These are phyloP conservation scores for Reticulitermes speratus DNA, from an alignment of 1,140 invertebrate species.

Conservation along the genomic window DNA sequence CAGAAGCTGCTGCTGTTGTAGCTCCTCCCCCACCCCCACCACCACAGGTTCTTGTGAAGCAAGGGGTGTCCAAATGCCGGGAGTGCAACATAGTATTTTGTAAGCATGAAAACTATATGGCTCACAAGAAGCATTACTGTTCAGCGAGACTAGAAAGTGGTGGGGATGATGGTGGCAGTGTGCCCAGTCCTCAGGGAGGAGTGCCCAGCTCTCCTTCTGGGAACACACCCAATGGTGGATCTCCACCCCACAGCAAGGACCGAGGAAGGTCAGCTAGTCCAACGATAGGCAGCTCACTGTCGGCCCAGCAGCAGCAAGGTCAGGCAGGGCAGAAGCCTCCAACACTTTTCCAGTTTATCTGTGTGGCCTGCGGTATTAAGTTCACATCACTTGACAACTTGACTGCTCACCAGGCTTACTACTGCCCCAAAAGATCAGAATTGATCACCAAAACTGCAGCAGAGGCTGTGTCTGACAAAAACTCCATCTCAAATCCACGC, in stretches of 20 bases:
- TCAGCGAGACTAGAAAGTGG: conserved; percentile 61
- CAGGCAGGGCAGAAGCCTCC: conserved; percentile 21
- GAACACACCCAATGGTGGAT: conserved; percentile 31
- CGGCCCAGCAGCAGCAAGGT: conserved; percentile 47
- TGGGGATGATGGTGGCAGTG: conserved; percentile 45
- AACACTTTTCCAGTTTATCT: conserved; percentile 75
- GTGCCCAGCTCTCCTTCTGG: conserved; percentile 33
- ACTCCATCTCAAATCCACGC: conserved; percentile 43
- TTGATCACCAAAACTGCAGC: not conserved
- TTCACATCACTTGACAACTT: conserved; percentile 92
- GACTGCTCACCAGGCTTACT: conserved; percentile 90
- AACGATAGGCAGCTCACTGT: conserved; percentile 52
- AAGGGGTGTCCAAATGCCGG: conserved; percentile 85
- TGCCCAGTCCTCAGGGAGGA: conserved; percentile 9
- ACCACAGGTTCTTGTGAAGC: conserved; percentile 77
- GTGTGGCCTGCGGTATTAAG: conserved; percentile 90
- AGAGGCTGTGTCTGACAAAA: conserved; percentile 36
- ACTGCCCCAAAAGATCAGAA: conserved; percentile 70
- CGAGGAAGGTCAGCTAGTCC: conserved; percentile 44
- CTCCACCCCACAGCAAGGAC: conserved; percentile 34
- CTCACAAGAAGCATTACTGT: conserved; percentile 94
- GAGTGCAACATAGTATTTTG: conserved; percentile 98
- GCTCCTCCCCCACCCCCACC: conserved; percentile 38
- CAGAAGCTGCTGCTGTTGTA: conserved; percentile 20
- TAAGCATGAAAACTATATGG: conserved; percentile 90